Percentiles rank a stretch among this genome's conserved stretches.
phyloP scores from a whole-genome alignment of 2,888 invertebrate species.

The Ommatoiulus sabulosus region DNA sequence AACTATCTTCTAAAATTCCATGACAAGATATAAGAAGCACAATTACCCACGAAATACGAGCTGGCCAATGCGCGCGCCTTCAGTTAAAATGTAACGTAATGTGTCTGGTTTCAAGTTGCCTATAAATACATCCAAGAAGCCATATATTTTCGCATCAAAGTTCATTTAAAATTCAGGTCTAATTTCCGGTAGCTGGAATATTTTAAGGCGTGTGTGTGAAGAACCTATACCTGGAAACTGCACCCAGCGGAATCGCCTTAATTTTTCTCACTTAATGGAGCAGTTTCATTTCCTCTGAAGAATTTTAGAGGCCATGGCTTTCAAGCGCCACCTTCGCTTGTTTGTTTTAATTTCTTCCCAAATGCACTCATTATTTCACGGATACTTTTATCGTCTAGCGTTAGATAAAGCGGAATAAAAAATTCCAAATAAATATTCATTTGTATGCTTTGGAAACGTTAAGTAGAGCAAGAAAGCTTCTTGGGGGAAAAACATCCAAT shows the following conservation, averaged over 20 bases:
- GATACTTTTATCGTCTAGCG: conserved; percentile 18
- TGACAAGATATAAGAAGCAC: too few relatives aligned
- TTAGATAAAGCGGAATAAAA: conserved; percentile 28
- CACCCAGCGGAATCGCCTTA: conserved; percentile 20
- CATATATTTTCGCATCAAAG: conserved; percentile 10
- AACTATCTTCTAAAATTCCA: too few relatives aligned
- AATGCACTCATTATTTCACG: conserved; percentile 34
- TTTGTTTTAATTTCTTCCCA: conserved; percentile 28
- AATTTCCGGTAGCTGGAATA: conserved; percentile 28
- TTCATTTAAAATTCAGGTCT: conserved; percentile 28
- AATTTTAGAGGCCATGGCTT: background rate
- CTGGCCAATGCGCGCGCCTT: background rate
- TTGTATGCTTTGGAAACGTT: conserved; percentile 34
- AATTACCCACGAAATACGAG: background rate
- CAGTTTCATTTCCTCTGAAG: conserved; percentile 20
- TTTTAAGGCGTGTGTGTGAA: conserved; percentile 6
- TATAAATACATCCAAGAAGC: background rate
- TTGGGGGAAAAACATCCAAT: conserved; percentile 23
- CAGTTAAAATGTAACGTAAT: background rate
- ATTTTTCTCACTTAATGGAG: conserved; percentile 34
- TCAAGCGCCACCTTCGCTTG: background rate
- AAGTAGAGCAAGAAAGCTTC: conserved; percentile 34
- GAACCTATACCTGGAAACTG: background rate
- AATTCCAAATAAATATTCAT: conserved; percentile 28
- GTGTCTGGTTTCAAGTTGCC: background rate